Conservation (phyloP, 1,140 invertebrate genomes). For the Glomeris maerens region DNA sequence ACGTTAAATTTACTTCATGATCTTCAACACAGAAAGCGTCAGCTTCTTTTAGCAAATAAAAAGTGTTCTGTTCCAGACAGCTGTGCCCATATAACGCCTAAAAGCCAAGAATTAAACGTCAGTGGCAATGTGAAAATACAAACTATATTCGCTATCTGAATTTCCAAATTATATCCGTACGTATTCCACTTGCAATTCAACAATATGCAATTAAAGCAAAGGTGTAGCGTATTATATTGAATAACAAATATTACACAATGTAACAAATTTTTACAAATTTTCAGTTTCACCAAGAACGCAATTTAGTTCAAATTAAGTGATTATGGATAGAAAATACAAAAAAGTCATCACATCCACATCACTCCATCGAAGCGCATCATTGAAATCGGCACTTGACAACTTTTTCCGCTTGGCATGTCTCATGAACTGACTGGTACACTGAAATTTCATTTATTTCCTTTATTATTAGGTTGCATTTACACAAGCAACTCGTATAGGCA, state of each 20-base stretch:
- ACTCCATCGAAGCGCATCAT: constrained; percentile 26
- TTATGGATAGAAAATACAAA: no score
- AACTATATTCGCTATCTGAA: not conserved
- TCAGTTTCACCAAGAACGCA: no score
- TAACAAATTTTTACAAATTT: no score
- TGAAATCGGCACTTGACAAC: constrained; percentile 29
- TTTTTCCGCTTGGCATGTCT: constrained; percentile 28
- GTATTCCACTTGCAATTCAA: constrained; percentile 2
- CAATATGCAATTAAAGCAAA: no score
- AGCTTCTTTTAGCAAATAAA: constrained; percentile 23
- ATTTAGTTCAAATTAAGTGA: no score
- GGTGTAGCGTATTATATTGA: no score
- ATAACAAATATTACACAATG: no score
- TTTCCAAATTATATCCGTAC: not conserved
- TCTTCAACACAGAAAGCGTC: constrained; percentile 26
- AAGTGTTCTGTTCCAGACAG: constrained; percentile 16
- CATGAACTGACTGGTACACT: constrained; percentile 30
- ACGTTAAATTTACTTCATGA: constrained; percentile 4
- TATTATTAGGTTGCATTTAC: not conserved
- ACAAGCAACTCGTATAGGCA: not conserved
- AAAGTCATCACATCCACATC: constrained; percentile 29
- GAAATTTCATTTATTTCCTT: constrained; percentile 8
- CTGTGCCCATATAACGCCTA: constrained; percentile 26
- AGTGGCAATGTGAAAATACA: constrained; percentile 5
- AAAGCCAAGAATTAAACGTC: no score